Base-by-base conservation (phyloP, 2,113 vertebrate genomes). In the Corvus moneduloides region DNA sequence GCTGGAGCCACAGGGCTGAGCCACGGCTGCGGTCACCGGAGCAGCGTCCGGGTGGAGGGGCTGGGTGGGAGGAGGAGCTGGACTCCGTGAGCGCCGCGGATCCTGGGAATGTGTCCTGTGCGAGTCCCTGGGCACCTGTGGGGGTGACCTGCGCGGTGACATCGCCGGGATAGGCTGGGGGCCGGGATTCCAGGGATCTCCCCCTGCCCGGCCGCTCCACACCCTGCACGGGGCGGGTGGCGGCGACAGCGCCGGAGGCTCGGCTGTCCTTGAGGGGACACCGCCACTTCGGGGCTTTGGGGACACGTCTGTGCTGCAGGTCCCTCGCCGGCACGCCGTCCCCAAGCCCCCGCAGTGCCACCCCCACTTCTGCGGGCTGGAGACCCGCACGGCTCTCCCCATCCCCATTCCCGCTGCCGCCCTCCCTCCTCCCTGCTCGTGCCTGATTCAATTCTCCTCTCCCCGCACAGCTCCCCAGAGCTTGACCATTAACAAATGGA, bases 301-400 rank as follows among this genome's bases (percentile, higher is more conserved):
- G 24, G 54, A 59, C 10, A 2, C 19, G 2, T 26, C 7, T 11
- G 48, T 41, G 21, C n/a, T 11, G 68, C 17, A 0, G n/a, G 6
- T 51, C n/a, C 43, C 27, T 32, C 7, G 0, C 22, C 3, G 0
- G 6, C 46, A 0, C 37, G 0, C 18, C 7, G 74, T 69, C 64
- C 79, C 78, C 74, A 21, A 1, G 6, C 21, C 37, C 23, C 78
- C 22, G 33, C 77, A 33, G 44, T 1, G 4, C 61, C 46, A 1
- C 19, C 71, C 11, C 21, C 7, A 2, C n/a, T 24, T 16, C 3
- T 6, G 76, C 1, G 1, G 13, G 39, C 41, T 3, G 58, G 13
- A 7, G 13, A 78, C 44, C 63, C 24, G 1, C 66, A 3, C 0
- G 2, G 15, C 23, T n/a, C 26, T 41, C 37, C 26, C 43, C 33